Evolutionary conservation across 53 echinoderm and acorn worm species (phyloP).

Genomic region (Arbacia lixula): DNA sequence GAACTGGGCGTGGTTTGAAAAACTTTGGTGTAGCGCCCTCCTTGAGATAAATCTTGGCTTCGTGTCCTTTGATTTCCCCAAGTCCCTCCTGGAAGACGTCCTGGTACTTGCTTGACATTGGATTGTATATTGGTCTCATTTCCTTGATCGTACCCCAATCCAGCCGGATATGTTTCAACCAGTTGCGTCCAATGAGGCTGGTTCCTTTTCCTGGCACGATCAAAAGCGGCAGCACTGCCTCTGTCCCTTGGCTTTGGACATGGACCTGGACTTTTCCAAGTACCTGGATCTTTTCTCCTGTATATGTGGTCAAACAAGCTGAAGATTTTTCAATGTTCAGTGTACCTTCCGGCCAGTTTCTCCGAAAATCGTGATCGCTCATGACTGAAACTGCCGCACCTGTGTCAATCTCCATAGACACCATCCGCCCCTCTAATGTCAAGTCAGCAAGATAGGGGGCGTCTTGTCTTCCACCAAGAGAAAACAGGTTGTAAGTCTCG

Average conservation of each 20-base stretch:
- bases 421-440: background rate
- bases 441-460: background rate
- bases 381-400: constrained; percentile 41
- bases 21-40: background rate
- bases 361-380: constrained; percentile 7
- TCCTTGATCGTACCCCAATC: constrained; percentile 36
- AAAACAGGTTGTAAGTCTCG: constrained; percentile 15
- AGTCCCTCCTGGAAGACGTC: constrained; percentile 28
- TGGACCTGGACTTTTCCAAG: constrained; percentile 4
- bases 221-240: constrained; percentile 22
- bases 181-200: constrained; percentile 35
- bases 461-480: background rate
- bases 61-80: background rate
- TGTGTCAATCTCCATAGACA: constrained; percentile 55
- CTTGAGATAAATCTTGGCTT: background rate
- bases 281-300: constrained; percentile 29
- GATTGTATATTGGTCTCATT: background rate
- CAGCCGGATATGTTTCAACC: constrained; percentile 19
- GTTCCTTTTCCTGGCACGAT: constrained; percentile 18
- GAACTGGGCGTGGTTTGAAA: background rate
- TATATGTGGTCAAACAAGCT: constrained; percentile 13
- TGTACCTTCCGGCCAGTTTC: constrained; percentile 20
- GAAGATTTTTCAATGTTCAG: background rate
- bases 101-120: background rate
- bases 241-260: constrained; percentile 13